A percentile compares a stretch with the other conserved stretches of the same genome.
Evolutionary conservation across 2,113 vertebrate genomes (phyloP).

Genomic region (Morone saxatilis): DNA sequence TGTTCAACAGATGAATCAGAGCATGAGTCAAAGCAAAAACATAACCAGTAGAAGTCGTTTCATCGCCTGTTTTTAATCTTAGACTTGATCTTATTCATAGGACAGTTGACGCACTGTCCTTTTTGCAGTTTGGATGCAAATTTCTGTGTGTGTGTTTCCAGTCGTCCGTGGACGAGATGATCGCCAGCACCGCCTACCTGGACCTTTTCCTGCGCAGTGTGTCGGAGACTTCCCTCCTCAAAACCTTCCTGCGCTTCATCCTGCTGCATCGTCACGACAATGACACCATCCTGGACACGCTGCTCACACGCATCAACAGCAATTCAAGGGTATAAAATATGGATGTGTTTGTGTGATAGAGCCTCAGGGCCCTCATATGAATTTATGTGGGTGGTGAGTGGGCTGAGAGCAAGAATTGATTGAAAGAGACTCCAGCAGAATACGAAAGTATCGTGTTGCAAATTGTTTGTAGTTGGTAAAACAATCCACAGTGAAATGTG

Average conservation of each 20-base stretch:
- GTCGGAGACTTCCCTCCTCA: constrained; percentile 92
- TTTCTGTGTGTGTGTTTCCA: constrained; percentile 59
- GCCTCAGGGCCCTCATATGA: constrained; percentile 22
- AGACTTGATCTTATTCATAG: not conserved
- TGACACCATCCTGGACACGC: constrained; percentile 94
- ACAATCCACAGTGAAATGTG: not conserved
- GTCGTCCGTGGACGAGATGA: constrained; percentile 97
- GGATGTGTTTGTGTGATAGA: not conserved
- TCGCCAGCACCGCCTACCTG: constrained; percentile 96
- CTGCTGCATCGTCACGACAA: constrained; percentile 94
- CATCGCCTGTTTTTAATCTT: not conserved
- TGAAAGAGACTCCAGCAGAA: constrained; percentile 9
- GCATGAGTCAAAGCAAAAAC: not conserved
- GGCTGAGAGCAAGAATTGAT: constrained; percentile 32
- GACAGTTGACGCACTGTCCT: not conserved
- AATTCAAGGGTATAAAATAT: constrained; percentile 88
- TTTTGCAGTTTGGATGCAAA: not conserved
- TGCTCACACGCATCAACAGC: constrained; percentile 94
- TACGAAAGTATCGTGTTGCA: constrained; percentile 3
- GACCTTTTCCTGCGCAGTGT: constrained; percentile 96
- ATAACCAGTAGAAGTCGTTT: not conserved
- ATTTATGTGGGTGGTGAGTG: constrained; percentile 58
- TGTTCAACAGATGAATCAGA: constrained; percentile 8
- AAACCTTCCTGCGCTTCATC: constrained; percentile 95
- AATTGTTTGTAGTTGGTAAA: not conserved